Evolutionary conservation across 2,888 invertebrate species (phyloP).

Genomic region (Dinocampus coccinellae): DNA sequence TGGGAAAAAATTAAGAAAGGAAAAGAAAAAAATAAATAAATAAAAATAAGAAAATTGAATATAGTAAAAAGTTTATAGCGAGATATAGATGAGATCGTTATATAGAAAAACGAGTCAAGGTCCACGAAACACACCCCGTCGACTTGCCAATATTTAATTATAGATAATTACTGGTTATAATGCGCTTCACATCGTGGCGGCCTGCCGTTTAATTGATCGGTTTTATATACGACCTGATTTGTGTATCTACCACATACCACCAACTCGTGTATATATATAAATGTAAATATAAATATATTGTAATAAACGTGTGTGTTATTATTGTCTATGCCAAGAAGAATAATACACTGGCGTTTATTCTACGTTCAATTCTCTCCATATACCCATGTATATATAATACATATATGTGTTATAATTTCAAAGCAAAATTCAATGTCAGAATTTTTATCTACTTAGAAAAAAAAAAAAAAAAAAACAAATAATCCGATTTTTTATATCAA

Average conservation of each 20-base stretch:
- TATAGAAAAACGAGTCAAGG: slow-evolving; percentile 32
- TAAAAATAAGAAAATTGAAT: slow-evolving; percentile 14
- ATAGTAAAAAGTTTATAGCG: neutral
- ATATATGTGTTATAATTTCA: too few relatives aligned
- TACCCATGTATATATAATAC: neutral
- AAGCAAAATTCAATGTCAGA: too few relatives aligned
- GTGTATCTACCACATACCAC: slow-evolving; percentile 54
- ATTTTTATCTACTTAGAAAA: neutral
- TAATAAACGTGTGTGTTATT: neutral
- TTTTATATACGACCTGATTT: slow-evolving; percentile 60
- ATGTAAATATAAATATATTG: neutral
- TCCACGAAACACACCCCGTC: slow-evolving; percentile 34
- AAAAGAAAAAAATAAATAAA: slow-evolving; percentile 27
- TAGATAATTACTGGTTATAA: slow-evolving; percentile 65
- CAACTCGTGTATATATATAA: neutral
- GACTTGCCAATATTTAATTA: slow-evolving; percentile 63
- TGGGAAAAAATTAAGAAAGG: neutral
- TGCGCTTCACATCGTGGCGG: slow-evolving; percentile 60
- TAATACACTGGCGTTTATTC: neutral
- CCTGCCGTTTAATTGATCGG: slow-evolving; percentile 66
- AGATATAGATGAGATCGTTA: neutral
- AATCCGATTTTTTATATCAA: too few relatives aligned
- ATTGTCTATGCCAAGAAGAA: neutral
- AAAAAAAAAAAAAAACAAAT: too few relatives aligned
- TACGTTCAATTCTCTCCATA: neutral